Evolutionary conservation across 1,140 invertebrate genomes (phyloP), one percentile per base, ranked within the genome.

Genomic region (Chironomus striatipennis): DNA sequence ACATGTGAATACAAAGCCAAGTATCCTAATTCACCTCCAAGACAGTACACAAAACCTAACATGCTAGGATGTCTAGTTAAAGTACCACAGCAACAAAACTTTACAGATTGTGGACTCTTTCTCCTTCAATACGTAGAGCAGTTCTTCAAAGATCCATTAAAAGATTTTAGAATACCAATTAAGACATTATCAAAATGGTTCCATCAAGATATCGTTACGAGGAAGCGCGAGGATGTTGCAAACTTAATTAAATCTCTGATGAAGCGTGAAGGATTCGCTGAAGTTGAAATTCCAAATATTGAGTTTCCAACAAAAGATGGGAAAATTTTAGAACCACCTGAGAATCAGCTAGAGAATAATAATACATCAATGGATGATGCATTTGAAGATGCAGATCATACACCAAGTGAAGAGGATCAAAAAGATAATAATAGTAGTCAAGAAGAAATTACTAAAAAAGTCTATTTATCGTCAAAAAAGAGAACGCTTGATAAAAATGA

Each of bases 71-170:
- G 89, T 73, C 89, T 88, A 78, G 92, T 93, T 0, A 94, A 93
- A 85, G 93, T 97, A 75, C 97, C 97, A 18, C 95, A 98, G 80
- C 98, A 99, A 85, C 95, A 90, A 75, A 99, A 99, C 85, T 96
- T 91, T 81, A 95, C 92, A 57, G 98, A 99, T 83, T 99, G 98
- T 85, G 98, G 98, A 3, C 85, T 98, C 7, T 99, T 95, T 84
- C 84, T 98, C 64, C 85, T 99, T 43, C 95, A 98, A 82, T 99
- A 97, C 87, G 95, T 95, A 5, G 96, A 99, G 85, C 90, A 90
- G 75, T 99, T 99, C 85, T 97, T 98, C 80, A 87, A 91, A 87
- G 85, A 88, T 79, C 91, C 92, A 7, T 88, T 94, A 72, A 84
- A 84, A 75, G 88, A 93, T 83, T 94, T 91, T 77, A 81, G 84